phyloP scores from a whole-genome alignment of 2,113 vertebrate genomes.

The Choloepus hoffmanni region DNA sequence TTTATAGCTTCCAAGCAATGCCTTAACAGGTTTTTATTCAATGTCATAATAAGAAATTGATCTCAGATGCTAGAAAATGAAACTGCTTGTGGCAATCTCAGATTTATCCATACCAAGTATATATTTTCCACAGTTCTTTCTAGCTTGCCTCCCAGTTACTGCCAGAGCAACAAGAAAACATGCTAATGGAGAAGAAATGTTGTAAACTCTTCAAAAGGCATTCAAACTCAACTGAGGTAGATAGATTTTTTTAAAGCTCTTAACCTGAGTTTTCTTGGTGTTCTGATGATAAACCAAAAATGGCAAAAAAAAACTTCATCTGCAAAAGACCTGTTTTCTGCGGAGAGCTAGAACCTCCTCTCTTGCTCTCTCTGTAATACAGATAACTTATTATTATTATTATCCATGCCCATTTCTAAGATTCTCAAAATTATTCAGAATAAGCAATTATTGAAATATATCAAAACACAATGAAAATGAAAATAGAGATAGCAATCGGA shows the following conservation, averaged over 20 bases:
- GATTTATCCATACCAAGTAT: not conserved
- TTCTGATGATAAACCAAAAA: constrained; percentile 48
- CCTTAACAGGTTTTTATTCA: constrained; percentile 45
- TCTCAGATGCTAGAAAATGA: constrained; percentile 56
- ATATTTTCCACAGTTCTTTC: constrained; percentile 41
- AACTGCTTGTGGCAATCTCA: constrained; percentile 47
- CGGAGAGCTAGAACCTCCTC: not conserved
- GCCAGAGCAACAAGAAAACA: constrained; percentile 62
- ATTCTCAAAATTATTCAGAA: constrained; percentile 43
- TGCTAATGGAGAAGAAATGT: constrained; percentile 43
- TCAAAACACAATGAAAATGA: not conserved
- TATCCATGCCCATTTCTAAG: not conserved
- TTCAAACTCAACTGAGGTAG: not conserved
- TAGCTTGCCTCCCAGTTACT: constrained; percentile 36
- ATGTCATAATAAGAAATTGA: constrained; percentile 57
- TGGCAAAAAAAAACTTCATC: not conserved
- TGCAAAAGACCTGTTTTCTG: not conserved
- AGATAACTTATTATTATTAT: not conserved
- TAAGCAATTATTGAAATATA: not conserved
- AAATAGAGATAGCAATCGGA: not conserved
- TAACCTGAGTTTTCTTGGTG: not conserved
- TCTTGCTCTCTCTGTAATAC: not conserved
- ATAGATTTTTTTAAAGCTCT: not conserved
- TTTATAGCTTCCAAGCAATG: not conserved
- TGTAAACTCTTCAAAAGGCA: constrained; percentile 46